Conservation (phyloP, 2,113 vertebrate genomes). For the Bubo bubo region DNA sequence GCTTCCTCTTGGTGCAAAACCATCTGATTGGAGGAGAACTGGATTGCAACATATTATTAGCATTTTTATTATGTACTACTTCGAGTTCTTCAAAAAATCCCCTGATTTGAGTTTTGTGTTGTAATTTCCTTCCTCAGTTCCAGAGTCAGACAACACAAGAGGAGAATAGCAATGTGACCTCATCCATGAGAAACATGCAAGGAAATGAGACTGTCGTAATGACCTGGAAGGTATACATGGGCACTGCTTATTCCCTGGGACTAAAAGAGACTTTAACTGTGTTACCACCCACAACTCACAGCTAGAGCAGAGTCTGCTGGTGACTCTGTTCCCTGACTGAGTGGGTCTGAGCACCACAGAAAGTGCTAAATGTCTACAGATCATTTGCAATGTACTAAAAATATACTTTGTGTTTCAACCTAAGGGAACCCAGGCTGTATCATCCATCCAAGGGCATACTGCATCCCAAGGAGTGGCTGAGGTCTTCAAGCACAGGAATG, state of each 20-base stretch:
- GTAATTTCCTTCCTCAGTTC: conserved; percentile 32
- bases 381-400: neutral
- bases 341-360: neutral
- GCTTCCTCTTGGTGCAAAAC: conserved; percentile 40
- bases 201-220: neutral
- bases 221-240: neutral
- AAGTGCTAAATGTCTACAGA: neutral
- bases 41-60: conserved; percentile 29
- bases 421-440: neutral
- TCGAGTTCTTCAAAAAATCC: conserved; percentile 19
- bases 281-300: neutral
- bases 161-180: neutral
- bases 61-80: conserved; percentile 44
- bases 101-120: neutral
- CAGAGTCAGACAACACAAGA: neutral
- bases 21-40: conserved; percentile 40
- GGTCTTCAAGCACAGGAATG: neutral
- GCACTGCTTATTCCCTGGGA: neutral
- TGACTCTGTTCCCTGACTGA: neutral
- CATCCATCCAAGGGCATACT: neutral
- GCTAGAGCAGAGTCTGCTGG: neutral
- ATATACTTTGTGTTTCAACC: neutral
- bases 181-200: neutral
- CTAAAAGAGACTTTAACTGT: neutral
- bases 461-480: neutral